A percentile compares a stretch with the other conserved stretches of the same genome.
Evolutionary conservation across 2,888 invertebrate species (phyloP).

Genomic region (Chouioia cunea): DNA sequence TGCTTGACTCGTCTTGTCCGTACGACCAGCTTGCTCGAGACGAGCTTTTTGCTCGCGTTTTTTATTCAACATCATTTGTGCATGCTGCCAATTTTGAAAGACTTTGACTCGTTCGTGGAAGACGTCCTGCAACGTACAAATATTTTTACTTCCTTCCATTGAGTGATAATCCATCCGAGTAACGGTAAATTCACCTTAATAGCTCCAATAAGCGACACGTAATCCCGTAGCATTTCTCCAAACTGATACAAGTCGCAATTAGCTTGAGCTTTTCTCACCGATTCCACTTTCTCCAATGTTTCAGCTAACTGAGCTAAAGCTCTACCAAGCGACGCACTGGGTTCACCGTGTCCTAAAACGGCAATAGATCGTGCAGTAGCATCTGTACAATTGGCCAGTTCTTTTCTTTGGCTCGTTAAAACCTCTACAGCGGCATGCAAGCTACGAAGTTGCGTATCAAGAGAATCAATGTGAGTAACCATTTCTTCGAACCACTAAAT

Average conservation of each 20-base stretch:
- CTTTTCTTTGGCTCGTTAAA: slow-evolving; percentile 87
- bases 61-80: slow-evolving; percentile 93
- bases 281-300: slow-evolving; percentile 79
- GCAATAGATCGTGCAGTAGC: slow-evolving; percentile 89
- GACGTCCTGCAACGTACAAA: slow-evolving; percentile 71
- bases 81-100: slow-evolving; percentile 98
- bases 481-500: slow-evolving; percentile 98
- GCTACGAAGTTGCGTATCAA: slow-evolving; percentile 90
- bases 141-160: too few relatives aligned
- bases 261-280: slow-evolving; percentile 90
- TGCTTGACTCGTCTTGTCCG: slow-evolving; percentile 90
- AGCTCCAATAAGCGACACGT: slow-evolving; percentile 90
- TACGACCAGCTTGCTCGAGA: slow-evolving; percentile 88
- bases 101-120: slow-evolving; percentile 82
- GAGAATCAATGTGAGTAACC: slow-evolving; percentile 87
- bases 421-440: slow-evolving; percentile 89
- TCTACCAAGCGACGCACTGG: slow-evolving; percentile 90
- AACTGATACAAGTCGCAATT: slow-evolving; percentile 94
- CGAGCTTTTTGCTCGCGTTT: slow-evolving; percentile 95
- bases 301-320: slow-evolving; percentile 93
- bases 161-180: too few relatives aligned
- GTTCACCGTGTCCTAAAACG: slow-evolving; percentile 92
- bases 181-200: slow-evolving; percentile 77
- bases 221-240: slow-evolving; percentile 95
- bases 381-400: slow-evolving; percentile 83